phyloP scores from a whole-genome alignment of 2,888 invertebrate species.

The Dolomedes plantarius region DNA sequence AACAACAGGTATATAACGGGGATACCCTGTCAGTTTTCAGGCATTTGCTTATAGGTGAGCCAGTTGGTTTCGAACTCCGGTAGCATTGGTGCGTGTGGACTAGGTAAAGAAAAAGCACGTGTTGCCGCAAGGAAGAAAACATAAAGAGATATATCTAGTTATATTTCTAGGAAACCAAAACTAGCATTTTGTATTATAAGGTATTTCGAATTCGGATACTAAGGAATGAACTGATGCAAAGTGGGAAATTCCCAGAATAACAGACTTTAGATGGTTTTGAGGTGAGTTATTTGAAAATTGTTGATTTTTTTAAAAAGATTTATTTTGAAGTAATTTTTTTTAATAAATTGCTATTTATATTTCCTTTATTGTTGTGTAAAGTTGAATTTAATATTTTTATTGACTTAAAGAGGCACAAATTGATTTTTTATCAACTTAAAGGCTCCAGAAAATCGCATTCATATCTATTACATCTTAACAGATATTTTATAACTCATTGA shows the following conservation, averaged over 20 bases:
- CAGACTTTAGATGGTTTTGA: conserved; percentile 1
- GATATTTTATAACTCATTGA: too few species aligned
- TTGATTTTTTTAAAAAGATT: too few species aligned
- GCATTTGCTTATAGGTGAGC: conserved; percentile 47
- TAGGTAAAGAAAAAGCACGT: conserved; percentile 17
- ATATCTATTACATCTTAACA: too few species aligned
- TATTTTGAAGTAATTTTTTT: too few species aligned
- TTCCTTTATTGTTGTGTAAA: too few species aligned
- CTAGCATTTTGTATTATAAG: background rate
- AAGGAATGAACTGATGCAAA: background rate
- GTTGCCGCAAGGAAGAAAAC: background rate
- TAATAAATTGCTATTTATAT: too few species aligned
- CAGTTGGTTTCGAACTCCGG: conserved; percentile 11
- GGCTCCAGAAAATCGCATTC: too few species aligned
- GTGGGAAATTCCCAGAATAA: background rate
- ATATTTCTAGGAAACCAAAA: background rate
- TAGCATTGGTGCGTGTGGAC: background rate
- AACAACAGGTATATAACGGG: conserved; percentile 69
- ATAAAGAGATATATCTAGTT: too few species aligned
- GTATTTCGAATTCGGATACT: background rate
- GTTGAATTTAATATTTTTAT: too few species aligned
- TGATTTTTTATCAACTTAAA: too few species aligned
- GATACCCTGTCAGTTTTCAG: conserved; percentile 22
- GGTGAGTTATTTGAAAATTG: background rate
- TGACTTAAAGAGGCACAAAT: too few species aligned